phyloP scores from a whole-genome alignment of 92 coral and sea anemone genomes.

The Pocillopora meandrina region DNA sequence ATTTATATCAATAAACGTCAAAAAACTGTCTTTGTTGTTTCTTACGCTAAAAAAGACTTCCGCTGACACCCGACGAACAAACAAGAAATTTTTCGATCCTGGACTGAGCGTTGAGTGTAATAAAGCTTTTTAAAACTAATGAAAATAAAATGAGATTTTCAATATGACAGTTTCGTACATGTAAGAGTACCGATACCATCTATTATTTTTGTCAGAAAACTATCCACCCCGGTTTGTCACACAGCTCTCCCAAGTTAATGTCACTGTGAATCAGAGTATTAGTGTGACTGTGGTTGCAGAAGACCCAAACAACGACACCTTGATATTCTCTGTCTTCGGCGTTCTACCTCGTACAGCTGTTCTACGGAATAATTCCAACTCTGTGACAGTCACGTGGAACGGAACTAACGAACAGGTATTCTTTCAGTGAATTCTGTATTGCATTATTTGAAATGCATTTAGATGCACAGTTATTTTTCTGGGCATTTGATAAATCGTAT shows the following conservation, averaged over 20 bases:
- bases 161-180: too few species aligned
- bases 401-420: constrained; percentile 27
- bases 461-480: too few species aligned
- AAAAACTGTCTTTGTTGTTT: too few species aligned
- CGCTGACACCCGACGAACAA: too few species aligned
- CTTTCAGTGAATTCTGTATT: not conserved
- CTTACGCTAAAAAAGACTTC: too few species aligned
- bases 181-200: too few species aligned
- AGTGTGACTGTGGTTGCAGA: constrained; percentile 33
- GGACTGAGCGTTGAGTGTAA: too few species aligned
- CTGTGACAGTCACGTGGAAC: constrained; percentile 33
- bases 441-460: not conserved
- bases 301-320: constrained; percentile 54
- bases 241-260: constrained; percentile 35
- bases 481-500: not conserved
- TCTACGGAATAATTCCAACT: not conserved
- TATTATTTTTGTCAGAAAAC: constrained; percentile 31
- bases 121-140: too few species aligned
- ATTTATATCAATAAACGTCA: too few species aligned
- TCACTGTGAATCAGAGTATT: constrained; percentile 50
- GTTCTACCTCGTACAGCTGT: constrained; percentile 17
- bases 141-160: too few species aligned
- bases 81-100: too few species aligned
- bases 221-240: constrained; percentile 35
- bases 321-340: constrained; percentile 39